phyloP scores from a whole-genome alignment of 2,113 vertebrate genomes.

The Strix aluco region DNA sequence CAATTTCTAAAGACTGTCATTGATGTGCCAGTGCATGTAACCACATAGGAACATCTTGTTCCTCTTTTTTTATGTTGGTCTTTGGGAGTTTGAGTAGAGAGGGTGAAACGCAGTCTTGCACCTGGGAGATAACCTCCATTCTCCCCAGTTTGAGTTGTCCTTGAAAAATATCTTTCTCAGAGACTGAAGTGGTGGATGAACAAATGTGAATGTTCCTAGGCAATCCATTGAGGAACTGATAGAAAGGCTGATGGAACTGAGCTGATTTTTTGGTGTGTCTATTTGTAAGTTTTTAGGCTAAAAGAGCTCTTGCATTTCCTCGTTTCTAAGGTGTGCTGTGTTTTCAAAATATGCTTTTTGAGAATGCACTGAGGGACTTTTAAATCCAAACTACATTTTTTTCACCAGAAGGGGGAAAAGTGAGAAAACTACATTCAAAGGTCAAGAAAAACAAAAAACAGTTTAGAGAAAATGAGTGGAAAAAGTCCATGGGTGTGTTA shows the following conservation, averaged over 20 bases:
- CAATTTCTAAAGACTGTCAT: not conserved
- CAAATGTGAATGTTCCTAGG: not conserved
- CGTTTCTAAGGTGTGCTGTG: not conserved
- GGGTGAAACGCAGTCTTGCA: not conserved
- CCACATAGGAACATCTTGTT: not conserved
- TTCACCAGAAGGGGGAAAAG: not conserved
- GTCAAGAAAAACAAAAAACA: not conserved
- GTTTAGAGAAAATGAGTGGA: not conserved
- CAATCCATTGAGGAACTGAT: not conserved
- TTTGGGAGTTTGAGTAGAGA: not conserved
- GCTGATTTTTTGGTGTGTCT: not conserved
- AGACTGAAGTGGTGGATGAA: not conserved
- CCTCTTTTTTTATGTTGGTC: fast-evolving
- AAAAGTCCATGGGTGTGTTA: not conserved
- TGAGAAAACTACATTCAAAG: not conserved
- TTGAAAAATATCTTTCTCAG: not conserved
- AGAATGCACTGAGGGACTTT: not conserved
- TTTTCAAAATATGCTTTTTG: not conserved
- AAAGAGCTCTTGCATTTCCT: not conserved
- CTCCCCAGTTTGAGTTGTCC: not conserved
- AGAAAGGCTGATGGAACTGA: not conserved
- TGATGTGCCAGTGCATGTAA: not conserved
- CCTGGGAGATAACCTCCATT: not conserved
- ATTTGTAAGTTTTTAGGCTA: not conserved
- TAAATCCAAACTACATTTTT: not conserved